phyloP scores from a whole-genome alignment of 2,888 invertebrate species.

The Tineola bisselliella region DNA sequence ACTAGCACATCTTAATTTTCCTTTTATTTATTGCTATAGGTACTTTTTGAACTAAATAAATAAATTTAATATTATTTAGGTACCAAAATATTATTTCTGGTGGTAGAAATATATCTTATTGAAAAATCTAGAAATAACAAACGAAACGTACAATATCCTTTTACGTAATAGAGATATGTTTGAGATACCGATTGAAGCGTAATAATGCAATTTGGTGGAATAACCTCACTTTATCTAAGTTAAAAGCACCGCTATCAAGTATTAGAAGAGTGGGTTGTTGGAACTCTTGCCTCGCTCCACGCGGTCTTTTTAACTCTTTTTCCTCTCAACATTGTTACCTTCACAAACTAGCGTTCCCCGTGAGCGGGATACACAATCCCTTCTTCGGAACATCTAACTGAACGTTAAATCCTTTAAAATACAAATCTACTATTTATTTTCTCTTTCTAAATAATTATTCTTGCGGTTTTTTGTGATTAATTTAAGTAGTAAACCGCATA shows the following conservation, averaged over 20 bases:
- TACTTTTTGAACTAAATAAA: too few species aligned
- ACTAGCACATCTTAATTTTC: too few species aligned
- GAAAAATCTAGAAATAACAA: background rate
- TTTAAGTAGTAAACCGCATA: too few species aligned
- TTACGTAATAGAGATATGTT: background rate
- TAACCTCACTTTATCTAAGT: conserved; percentile 1
- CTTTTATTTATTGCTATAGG: too few species aligned
- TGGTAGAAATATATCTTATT: too few species aligned
- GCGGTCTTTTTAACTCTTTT: conserved; percentile 53
- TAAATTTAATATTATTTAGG: too few species aligned
- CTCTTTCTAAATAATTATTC: too few species aligned
- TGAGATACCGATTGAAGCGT: background rate
- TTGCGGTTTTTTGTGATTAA: too few species aligned
- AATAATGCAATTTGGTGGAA: conserved; percentile 10
- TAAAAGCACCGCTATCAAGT: conserved; percentile 9
- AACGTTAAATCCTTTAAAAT: conserved; percentile 8
- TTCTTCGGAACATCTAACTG: conserved; percentile 16
- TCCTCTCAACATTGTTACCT: conserved; percentile 59
- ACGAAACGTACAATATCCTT: background rate
- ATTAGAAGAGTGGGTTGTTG: background rate
- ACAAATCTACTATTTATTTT: background rate
- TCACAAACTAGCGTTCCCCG: conserved; percentile 51
- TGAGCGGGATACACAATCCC: conserved; percentile 51
- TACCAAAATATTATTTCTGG: too few species aligned
- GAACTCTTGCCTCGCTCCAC: conserved; percentile 15